Evolutionary conservation across 2,888 invertebrate genomes (phyloP).

Genomic region (Willowsia nigromaculata): DNA sequence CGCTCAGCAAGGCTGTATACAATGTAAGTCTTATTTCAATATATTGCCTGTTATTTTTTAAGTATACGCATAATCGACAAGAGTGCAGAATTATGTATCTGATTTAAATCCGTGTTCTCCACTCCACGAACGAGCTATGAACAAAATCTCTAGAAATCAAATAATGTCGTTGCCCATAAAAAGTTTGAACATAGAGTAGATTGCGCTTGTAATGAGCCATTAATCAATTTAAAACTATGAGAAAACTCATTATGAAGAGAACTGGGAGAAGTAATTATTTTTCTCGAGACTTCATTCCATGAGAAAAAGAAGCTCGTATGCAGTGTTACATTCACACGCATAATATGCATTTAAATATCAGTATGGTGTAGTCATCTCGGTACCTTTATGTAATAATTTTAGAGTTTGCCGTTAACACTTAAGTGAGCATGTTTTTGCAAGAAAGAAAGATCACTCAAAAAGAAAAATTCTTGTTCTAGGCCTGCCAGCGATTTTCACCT

Average conservation of each 20-base stretch:
- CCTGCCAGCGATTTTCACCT: conserved; percentile 69
- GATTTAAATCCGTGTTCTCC: too few relatives aligned
- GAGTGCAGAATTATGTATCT: too few relatives aligned
- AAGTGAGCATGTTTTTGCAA: not conserved
- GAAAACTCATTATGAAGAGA: not conserved
- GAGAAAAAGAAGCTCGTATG: not conserved
- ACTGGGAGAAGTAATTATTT: not conserved
- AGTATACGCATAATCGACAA: too few relatives aligned
- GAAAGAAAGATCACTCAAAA: not conserved
- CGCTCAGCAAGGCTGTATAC: conserved; percentile 67
- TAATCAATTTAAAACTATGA: not conserved
- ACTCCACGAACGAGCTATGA: too few relatives aligned
- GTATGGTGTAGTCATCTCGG: too few relatives aligned
- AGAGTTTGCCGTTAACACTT: not conserved
- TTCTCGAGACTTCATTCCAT: not conserved
- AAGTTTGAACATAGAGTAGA: not conserved
- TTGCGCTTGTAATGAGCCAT: not conserved
- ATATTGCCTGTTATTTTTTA: too few relatives aligned
- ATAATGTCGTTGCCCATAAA: not conserved
- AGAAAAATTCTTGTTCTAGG: conserved; percentile 24
- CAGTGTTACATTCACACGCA: too few relatives aligned
- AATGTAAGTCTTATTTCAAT: conserved; percentile 53
- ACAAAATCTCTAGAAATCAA: not conserved
- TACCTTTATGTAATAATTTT: too few relatives aligned
- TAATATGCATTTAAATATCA: too few relatives aligned